Percentiles rank a stretch among this genome's conserved stretches.
These are phyloP conservation scores for Turritopsis dohrnii DNA, from an alignment of 30 jellyfish, hydroid and myxozoan genomes.

Conservation along the genomic window DNA sequence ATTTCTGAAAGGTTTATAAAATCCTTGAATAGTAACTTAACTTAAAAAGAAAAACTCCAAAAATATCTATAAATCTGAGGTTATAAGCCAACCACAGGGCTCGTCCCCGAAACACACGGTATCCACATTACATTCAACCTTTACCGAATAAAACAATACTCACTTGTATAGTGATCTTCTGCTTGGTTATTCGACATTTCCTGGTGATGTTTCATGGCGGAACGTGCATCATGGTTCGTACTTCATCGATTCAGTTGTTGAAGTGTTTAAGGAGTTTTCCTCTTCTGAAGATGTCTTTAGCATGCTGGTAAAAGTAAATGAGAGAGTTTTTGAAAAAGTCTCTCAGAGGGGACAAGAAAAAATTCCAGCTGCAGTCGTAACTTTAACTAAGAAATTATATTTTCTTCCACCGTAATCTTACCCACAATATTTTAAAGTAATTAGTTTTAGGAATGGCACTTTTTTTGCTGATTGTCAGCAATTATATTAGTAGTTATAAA, in stretches of 20 bases:
- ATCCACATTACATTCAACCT: not conserved
- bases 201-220: conserved; percentile 78
- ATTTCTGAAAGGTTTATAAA: too few relatives aligned
- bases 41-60: not conserved
- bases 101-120: not conserved
- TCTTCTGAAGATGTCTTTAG: conserved; percentile 59
- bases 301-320: conserved; percentile 58
- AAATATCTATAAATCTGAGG: conserved; percentile 1
- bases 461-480: too few relatives aligned
- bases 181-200: conserved; percentile 74
- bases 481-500: too few relatives aligned
- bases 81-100: not conserved
- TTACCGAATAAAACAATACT: conserved; percentile 37
- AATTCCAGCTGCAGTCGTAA: conserved; percentile 60
- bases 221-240: conserved; percentile 57
- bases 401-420: conserved; percentile 2
- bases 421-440: too few relatives aligned
- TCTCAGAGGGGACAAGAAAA: conserved; percentile 45
- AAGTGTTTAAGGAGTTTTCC: conserved; percentile 44
- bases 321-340: conserved; percentile 42
- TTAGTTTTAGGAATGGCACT: too few relatives aligned
- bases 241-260: conserved; percentile 62
- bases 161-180: conserved; percentile 53
- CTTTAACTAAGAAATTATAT: conserved; percentile 62
- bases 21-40: too few relatives aligned